Evolutionary conservation across 2,888 invertebrate genomes (phyloP), one percentile per base, ranked within the genome.

Genomic region (Cephus runcator): DNA sequence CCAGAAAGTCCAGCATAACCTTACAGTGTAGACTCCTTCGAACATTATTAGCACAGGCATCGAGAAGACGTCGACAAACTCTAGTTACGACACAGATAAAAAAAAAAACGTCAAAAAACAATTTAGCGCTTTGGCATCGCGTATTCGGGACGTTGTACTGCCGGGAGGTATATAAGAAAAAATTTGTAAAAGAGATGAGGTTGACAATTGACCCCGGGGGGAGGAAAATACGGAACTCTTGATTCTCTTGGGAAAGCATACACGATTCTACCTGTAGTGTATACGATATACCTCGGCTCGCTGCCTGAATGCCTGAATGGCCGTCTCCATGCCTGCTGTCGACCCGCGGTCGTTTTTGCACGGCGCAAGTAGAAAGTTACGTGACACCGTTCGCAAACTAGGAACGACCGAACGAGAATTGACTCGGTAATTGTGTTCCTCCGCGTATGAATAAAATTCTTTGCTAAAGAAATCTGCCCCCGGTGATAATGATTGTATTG

Each of bases 311-410:
- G 56, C 56, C 56, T 56, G 23, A 56, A 56, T 56, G 56, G 23
- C 23, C 23, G 9, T 15, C 56, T 56, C 56, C 4, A 56, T 56
- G 56, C 56, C 56, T 56, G 23, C 71, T 23, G 71, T n/a, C 71
- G 34, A 34, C 31, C 31, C 71, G 33, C 12, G 12, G 71, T 9
- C 34, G 33, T 71, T 71, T 71, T 71, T 71, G 71, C 71, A 71
- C 71, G 71, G 31, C 12, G 30, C 71, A 71, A 71, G 71, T 71
- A 71, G 71, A 71, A 71, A 71, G 71, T 71, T 71, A 71, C 71
- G 71, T 71, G 71, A 71, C 71, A 71, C 71, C 71, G 71, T 71
- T 71, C 71, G 71, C 56, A 56, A 56, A 56, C 56, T 56, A 34
- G 33, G 71, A 71, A 31, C 71, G 33, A 31, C 9, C 31, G 71